Evolutionary conservation across 2,113 vertebrate genomes (phyloP).

Genomic region (Callospermophilus lateralis): DNA sequence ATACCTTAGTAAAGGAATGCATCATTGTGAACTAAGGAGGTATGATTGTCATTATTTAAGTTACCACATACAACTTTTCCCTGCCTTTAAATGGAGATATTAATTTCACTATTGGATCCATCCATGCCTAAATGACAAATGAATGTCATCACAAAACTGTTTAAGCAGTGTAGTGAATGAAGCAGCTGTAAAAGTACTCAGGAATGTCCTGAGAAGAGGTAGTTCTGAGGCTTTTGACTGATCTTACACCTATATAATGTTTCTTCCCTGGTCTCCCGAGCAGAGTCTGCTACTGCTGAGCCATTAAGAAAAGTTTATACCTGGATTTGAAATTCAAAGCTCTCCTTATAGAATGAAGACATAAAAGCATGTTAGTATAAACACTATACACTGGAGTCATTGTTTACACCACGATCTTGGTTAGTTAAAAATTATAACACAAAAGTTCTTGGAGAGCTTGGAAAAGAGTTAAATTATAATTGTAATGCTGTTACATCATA

Average conservation of each 20-base stretch:
- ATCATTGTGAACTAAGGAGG: constrained; percentile 12
- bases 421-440: constrained; percentile 49
- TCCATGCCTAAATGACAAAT: constrained; percentile 29
- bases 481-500: not conserved
- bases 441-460: not conserved
- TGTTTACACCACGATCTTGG: not conserved
- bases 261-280: not conserved
- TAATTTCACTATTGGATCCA: not conserved
- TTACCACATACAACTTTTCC: not conserved
- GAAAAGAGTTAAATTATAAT: not conserved
- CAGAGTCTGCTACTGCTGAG: not conserved
- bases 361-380: not conserved
- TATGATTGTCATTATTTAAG: not conserved
- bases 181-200: not conserved
- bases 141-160: not conserved
- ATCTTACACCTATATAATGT: not conserved
- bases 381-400: not conserved
- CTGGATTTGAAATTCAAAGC: not conserved
- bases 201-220: not conserved
- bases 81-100: not conserved
- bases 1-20: not conserved
- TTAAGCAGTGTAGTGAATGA: not conserved
- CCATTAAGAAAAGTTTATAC: not conserved
- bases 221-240: not conserved
- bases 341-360: not conserved